These are phyloP conservation scores for Rhaphigaster nebulosa DNA, from an alignment of 2,888 invertebrate genomes.

Conservation along the genomic window DNA sequence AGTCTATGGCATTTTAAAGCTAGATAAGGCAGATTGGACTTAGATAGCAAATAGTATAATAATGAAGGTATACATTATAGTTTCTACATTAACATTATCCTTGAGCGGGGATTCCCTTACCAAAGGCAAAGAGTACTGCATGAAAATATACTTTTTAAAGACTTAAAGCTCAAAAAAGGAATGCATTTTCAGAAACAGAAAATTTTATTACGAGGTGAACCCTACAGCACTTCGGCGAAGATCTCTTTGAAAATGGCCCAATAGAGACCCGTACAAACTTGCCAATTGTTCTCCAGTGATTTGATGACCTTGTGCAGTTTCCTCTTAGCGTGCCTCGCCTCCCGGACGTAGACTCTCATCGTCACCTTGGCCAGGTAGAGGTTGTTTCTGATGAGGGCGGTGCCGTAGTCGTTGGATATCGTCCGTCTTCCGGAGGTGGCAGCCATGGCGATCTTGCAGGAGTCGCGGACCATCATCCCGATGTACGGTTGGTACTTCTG, in stretches of 20 bases:
- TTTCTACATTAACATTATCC: too few relatives aligned
- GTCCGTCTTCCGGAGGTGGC: neutral
- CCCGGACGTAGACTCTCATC: conserved; percentile 28
- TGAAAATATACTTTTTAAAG: too few relatives aligned
- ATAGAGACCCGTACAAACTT: neutral
- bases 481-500: conserved; percentile 46
- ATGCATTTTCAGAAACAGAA: neutral
- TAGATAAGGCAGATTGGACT: too few relatives aligned
- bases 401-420: neutral
- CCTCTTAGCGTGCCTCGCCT: conserved; percentile 28
- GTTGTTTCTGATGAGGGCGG: conserved; percentile 31
- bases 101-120: too few relatives aligned
- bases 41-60: too few relatives aligned
- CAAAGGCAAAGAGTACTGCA: too few relatives aligned
- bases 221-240: conserved; percentile 1
- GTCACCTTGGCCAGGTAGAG: conserved; percentile 19
- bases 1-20: too few relatives aligned
- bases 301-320: conserved; percentile 21
- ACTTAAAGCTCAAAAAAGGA: neutral
- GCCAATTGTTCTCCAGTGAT: neutral
- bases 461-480: neutral
- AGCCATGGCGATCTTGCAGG: conserved; percentile 23
- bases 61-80: too few relatives aligned
- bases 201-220: conserved; percentile 4
- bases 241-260: conserved; percentile 36